These are phyloP conservation scores for Cherax destructor DNA, from an alignment of 1,140 invertebrate genomes.

Conservation along the genomic window DNA sequence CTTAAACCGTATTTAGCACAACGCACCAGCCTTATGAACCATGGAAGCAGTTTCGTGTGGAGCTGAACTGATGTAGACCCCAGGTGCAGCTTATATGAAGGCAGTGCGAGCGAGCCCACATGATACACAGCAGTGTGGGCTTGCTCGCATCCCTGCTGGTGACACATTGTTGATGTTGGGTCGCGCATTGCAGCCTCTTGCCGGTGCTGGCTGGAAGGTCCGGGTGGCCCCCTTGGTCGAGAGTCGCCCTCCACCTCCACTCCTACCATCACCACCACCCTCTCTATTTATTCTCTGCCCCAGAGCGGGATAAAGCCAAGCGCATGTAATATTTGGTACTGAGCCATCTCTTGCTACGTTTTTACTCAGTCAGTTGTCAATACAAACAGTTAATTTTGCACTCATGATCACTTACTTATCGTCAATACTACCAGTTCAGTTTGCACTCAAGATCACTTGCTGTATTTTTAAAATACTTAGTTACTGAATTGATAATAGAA, in stretches of 20 bases:
- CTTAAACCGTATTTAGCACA: slow-evolving; percentile 48
- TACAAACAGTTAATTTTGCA: slow-evolving; percentile 63
- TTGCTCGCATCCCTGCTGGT: slow-evolving; percentile 41
- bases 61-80: slow-evolving; percentile 35
- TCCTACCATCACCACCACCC: slow-evolving; percentile 64
- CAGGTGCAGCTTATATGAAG: slow-evolving; percentile 47
- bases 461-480: background rate
- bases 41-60: slow-evolving; percentile 50
- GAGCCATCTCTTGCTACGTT: slow-evolving; percentile 69
- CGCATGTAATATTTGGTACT: slow-evolving; percentile 68
- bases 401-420: slow-evolving; percentile 57
- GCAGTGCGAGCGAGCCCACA: slow-evolving; percentile 56
- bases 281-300: slow-evolving; percentile 69
- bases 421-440: slow-evolving; percentile 44
- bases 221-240: slow-evolving; percentile 63
- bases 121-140: slow-evolving; percentile 32
- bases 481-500: slow-evolving; percentile 33
- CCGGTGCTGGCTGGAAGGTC: slow-evolving; percentile 62
- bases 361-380: slow-evolving; percentile 58
- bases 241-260: slow-evolving; percentile 64
- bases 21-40: slow-evolving; percentile 33
- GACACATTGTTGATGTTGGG: slow-evolving; percentile 64
- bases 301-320: slow-evolving; percentile 67
- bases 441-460: slow-evolving; percentile 24
- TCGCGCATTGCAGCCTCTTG: slow-evolving; percentile 68